Conservation (phyloP, 2,888 invertebrate species). For the Ormyrus pomaceus region DNA sequence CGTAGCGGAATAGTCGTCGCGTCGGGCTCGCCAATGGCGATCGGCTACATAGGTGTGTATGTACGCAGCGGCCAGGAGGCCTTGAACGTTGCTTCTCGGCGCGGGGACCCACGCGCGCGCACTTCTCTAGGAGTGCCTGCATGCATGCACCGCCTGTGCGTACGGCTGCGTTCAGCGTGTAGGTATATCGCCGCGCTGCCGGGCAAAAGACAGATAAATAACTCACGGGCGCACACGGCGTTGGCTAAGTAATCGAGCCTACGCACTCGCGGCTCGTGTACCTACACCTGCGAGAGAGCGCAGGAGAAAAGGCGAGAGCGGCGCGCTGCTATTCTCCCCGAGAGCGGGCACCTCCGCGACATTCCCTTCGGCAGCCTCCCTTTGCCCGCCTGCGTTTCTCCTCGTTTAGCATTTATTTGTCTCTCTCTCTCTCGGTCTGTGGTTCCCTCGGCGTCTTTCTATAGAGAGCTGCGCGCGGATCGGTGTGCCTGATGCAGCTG, state of each 20-base stretch:
- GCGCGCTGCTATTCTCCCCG: not conserved
- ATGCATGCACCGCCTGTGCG: not conserved
- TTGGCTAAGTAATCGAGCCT: constrained; percentile 73
- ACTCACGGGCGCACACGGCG: constrained; percentile 67
- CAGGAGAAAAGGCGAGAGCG: constrained; percentile 35
- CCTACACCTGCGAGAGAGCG: constrained; percentile 32
- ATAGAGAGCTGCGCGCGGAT: not conserved
- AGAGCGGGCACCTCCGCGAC: not conserved
- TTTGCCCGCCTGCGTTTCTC: not conserved
- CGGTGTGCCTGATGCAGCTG: not conserved
- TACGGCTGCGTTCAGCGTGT: constrained; percentile 58
- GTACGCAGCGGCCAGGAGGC: constrained; percentile 63
- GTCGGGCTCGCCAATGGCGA: constrained; percentile 25
- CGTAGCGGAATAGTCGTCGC: not conserved
- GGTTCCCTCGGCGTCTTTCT: not conserved
- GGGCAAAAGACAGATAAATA: constrained; percentile 73
- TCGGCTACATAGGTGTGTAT: constrained; percentile 1
- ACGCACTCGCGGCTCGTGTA: constrained; percentile 63
- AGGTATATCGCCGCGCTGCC: constrained; percentile 69
- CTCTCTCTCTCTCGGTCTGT: not conserved
- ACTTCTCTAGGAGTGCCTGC: constrained; percentile 61
- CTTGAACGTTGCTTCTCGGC: constrained; percentile 69
- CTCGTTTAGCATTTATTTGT: too few species aligned
- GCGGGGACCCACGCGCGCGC: constrained; percentile 70
- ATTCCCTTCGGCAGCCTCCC: not conserved